phyloP scores from a whole-genome alignment of 2,113 vertebrate species.

The Polypterus bichir region DNA sequence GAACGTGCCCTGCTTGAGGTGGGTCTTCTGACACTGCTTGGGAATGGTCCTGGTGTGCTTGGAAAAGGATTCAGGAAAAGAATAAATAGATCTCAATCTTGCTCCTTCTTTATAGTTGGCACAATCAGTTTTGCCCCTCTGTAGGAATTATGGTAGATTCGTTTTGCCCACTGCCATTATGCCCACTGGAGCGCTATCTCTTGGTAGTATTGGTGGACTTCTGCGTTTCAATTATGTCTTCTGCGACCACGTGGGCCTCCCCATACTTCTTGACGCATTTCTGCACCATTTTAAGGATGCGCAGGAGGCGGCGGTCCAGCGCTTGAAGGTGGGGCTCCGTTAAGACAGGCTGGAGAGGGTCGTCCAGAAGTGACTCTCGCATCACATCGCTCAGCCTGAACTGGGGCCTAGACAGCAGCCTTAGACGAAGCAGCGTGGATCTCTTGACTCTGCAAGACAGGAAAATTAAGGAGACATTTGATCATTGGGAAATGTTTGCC shows the following conservation, averaged over 20 bases:
- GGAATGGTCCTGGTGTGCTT: no score
- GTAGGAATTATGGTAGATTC: no score
- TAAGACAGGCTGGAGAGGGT: conserved; percentile 61
- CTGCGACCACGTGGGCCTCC: conserved; percentile 53
- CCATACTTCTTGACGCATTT: conserved; percentile 56
- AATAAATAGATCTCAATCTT: no score
- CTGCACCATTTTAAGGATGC: conserved; percentile 53
- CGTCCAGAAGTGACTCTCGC: conserved; percentile 75
- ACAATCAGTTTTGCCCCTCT: no score
- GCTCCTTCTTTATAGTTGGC: no score
- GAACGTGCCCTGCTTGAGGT: no score
- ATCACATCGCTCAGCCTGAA: conserved; percentile 78
- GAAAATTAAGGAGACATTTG: background rate
- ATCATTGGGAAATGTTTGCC: background rate
- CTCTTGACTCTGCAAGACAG: conserved; percentile 64
- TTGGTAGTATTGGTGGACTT: conserved; percentile 1
- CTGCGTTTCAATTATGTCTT: conserved; percentile 27
- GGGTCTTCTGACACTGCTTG: no score
- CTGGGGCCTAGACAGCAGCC: conserved; percentile 51
- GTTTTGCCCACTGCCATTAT: no score
- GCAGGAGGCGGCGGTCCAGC: conserved; percentile 70
- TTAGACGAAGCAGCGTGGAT: conserved; percentile 64
- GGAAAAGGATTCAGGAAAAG: no score
- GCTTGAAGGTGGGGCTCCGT: conserved; percentile 75
- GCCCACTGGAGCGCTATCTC: conserved; percentile 1